These are phyloP conservation scores for Saccostrea cuccullata DNA, from an alignment of 1,140 invertebrate genomes.

Conservation along the genomic window DNA sequence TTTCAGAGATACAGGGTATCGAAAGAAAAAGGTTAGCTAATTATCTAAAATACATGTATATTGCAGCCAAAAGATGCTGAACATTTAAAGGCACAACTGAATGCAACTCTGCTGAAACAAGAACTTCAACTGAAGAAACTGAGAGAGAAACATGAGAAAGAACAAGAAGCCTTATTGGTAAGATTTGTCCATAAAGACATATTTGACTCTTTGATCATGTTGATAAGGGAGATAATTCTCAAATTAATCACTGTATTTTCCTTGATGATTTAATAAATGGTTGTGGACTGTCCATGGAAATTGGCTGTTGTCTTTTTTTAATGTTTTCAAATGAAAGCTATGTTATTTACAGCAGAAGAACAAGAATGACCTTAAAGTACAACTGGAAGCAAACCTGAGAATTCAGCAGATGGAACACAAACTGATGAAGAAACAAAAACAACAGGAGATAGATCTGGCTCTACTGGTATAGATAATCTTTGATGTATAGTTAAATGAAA, in stretches of 20 bases:
- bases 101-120: conserved; percentile 26
- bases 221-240: too few relatives aligned
- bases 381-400: conserved; percentile 68
- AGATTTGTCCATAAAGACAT: background rate
- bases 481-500: too few relatives aligned
- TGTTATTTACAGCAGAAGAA: background rate
- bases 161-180: background rate
- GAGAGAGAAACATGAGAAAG: conserved; percentile 4
- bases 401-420: conserved; percentile 67
- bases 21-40: too few relatives aligned
- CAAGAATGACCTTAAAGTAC: conserved; percentile 61
- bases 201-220: too few relatives aligned
- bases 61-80: conserved; percentile 11
- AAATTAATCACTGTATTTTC: too few relatives aligned
- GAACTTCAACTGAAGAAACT: conserved; percentile 18
- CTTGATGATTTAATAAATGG: too few relatives aligned
- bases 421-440: conserved; percentile 57
- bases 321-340: too few relatives aligned
- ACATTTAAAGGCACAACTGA: background rate
- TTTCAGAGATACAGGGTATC: too few relatives aligned
- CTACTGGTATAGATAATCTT: background rate
- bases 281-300: too few relatives aligned
- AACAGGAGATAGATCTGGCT: conserved; percentile 27
- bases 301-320: too few relatives aligned
- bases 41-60: background rate